These are phyloP conservation scores for Lampris incognitus DNA, from an alignment of 2,113 vertebrate species.

Conservation along the genomic window DNA sequence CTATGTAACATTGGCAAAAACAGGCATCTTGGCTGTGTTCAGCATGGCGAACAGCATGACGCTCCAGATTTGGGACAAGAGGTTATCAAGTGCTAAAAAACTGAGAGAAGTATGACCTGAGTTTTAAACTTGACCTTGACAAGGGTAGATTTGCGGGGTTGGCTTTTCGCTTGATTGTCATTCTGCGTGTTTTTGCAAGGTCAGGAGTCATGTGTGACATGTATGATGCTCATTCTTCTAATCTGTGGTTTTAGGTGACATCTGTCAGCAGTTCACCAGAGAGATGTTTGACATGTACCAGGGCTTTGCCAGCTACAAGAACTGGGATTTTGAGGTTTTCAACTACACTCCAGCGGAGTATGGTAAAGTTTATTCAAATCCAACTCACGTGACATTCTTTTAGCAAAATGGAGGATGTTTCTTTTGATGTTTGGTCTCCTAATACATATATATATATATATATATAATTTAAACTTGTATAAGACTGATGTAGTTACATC, in stretches of 20 bases:
- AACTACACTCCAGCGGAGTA: constrained; percentile 89
- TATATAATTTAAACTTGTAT: background rate
- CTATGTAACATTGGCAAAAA: too few relatives aligned
- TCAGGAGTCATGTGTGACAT: too few relatives aligned
- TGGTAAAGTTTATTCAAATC: constrained; percentile 76
- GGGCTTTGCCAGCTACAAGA: constrained; percentile 87
- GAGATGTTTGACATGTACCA: constrained; percentile 97
- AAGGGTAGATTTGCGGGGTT: too few relatives aligned
- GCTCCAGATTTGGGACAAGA: too few relatives aligned
- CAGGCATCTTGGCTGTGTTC: too few relatives aligned
- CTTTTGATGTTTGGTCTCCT: background rate
- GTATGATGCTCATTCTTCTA: constrained; percentile 2
- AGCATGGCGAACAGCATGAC: too few relatives aligned
- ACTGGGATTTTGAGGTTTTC: constrained; percentile 89
- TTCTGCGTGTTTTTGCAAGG: background rate
- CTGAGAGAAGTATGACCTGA: too few relatives aligned
- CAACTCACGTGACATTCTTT: background rate
- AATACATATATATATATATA: background rate
- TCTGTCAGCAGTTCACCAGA: constrained; percentile 95
- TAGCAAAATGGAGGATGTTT: background rate
- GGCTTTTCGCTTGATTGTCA: background rate
- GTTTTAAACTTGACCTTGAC: too few relatives aligned
- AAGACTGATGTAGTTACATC: too few relatives aligned
- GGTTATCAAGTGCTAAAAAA: too few relatives aligned
- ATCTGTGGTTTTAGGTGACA: constrained; percentile 86